These are phyloP conservation scores for Eristalinus sepulchralis DNA, from an alignment of 2,888 invertebrate species.

Conservation along the genomic window DNA sequence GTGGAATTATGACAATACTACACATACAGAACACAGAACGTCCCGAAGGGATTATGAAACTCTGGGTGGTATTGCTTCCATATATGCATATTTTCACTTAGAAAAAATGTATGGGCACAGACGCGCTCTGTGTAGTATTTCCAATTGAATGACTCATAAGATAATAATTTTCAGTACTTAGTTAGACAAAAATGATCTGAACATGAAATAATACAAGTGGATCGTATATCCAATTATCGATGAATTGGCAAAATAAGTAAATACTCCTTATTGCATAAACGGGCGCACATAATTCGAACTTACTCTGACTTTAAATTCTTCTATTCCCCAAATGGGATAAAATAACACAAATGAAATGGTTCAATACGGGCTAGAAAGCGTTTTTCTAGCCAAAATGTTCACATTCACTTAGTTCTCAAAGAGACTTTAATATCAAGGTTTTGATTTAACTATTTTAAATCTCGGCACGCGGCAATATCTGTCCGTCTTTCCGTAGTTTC, in stretches of 20 bases:
- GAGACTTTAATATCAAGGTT: not conserved
- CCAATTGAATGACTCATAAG: too few relatives aligned
- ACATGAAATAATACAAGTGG: too few relatives aligned
- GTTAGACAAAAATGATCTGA: too few relatives aligned
- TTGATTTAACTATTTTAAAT: not conserved
- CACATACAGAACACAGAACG: not conserved
- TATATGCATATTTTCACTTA: not conserved
- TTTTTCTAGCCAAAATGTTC: conserved; percentile 46
- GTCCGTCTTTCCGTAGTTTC: not conserved
- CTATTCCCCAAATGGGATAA: conserved; percentile 11
- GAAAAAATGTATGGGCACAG: too few relatives aligned
- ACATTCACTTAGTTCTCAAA: not conserved
- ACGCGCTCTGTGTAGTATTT: too few relatives aligned
- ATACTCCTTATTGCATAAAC: too few relatives aligned
- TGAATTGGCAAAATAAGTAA: too few relatives aligned
- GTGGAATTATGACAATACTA: too few relatives aligned
- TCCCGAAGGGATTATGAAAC: not conserved
- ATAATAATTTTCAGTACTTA: too few relatives aligned
- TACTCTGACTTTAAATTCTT: conserved; percentile 28
- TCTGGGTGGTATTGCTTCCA: not conserved
- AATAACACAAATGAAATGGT: not conserved
- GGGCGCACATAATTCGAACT: too few relatives aligned
- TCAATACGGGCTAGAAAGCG: conserved; percentile 51
- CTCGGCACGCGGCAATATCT: not conserved
- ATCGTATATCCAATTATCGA: too few relatives aligned